Conservation (phyloP, 2,888 invertebrate genomes). For the Taphrorychus bicolor region DNA sequence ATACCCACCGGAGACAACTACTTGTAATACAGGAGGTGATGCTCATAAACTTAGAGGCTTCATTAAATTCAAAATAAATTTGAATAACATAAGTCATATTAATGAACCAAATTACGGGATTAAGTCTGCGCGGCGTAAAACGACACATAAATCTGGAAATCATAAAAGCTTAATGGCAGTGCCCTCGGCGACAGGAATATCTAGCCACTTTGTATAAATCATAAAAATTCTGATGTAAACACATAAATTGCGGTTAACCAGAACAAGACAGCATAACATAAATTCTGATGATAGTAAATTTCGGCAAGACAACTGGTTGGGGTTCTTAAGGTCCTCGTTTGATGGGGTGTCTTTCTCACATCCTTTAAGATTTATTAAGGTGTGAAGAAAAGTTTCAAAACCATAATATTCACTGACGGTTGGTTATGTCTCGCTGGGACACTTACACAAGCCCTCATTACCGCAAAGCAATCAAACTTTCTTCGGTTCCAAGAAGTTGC, state of each 20-base stretch:
- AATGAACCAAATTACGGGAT: constrained; percentile 19
- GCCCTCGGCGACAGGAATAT: constrained; percentile 36
- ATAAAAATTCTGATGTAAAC: constrained; percentile 42
- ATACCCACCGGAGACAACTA: background rate
- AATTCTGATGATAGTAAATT: constrained; percentile 38
- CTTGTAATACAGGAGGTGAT: background rate
- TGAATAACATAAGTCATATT: background rate
- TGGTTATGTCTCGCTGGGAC: too few species aligned
- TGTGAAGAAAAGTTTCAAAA: too few species aligned
- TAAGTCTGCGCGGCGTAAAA: constrained; percentile 14
- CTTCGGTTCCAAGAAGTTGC: constrained; percentile 26
- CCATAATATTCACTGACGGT: too few species aligned
- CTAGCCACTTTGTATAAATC: constrained; percentile 41
- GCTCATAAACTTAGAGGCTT: background rate
- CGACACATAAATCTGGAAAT: constrained; percentile 31
- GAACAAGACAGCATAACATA: constrained; percentile 38
- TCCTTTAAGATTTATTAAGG: constrained; percentile 6
- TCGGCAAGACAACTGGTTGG: constrained; percentile 28
- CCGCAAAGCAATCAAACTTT: background rate
- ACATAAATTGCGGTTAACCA: constrained; percentile 39
- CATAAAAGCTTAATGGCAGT: constrained; percentile 26
- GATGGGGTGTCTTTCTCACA: constrained; percentile 33
- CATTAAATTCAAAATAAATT: constrained; percentile 1
- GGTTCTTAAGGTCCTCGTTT: constrained; percentile 18
- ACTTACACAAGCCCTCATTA: background rate